Conservation (phyloP, 2,797 vertebrate species). For the Hirundo rustica region DNA sequence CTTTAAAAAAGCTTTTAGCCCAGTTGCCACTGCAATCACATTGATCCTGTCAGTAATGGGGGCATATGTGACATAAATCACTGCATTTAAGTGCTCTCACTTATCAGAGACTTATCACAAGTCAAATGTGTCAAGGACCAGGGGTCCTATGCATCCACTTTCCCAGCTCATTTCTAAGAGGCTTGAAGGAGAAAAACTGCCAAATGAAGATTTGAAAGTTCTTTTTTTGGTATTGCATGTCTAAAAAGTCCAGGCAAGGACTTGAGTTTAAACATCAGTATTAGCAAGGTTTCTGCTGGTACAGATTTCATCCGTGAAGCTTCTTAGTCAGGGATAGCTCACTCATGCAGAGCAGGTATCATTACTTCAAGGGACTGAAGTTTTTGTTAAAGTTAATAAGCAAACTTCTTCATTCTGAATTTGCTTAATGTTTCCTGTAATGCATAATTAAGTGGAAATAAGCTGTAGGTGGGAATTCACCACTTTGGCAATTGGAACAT, state of each 20-base stretch:
- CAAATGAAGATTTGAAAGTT: neutral
- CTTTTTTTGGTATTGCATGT: neutral
- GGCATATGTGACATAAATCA: neutral
- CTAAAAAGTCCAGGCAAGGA: neutral
- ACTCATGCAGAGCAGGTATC: neutral
- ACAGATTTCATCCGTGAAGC: neutral
- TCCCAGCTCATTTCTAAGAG: neutral
- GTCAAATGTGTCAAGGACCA: neutral
- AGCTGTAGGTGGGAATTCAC: neutral
- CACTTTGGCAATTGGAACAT: neutral
- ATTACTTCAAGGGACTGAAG: neutral
- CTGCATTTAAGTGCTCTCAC: neutral
- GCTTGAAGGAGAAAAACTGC: neutral
- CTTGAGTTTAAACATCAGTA: neutral
- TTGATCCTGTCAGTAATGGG: neutral
- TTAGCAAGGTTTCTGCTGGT: neutral
- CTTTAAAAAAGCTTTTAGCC: neutral
- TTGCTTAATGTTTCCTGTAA: neutral
- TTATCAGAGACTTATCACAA: neutral
- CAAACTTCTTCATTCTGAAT: neutral
- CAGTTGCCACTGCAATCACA: neutral
- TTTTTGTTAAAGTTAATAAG: neutral
- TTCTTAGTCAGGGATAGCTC: neutral
- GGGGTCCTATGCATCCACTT: neutral
- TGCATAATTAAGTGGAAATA: neutral